Percentiles rank a stretch among this genome's conserved stretches.
phyloP scores from a whole-genome alignment of 2,888 invertebrate genomes.

The Lymantria monacha region DNA sequence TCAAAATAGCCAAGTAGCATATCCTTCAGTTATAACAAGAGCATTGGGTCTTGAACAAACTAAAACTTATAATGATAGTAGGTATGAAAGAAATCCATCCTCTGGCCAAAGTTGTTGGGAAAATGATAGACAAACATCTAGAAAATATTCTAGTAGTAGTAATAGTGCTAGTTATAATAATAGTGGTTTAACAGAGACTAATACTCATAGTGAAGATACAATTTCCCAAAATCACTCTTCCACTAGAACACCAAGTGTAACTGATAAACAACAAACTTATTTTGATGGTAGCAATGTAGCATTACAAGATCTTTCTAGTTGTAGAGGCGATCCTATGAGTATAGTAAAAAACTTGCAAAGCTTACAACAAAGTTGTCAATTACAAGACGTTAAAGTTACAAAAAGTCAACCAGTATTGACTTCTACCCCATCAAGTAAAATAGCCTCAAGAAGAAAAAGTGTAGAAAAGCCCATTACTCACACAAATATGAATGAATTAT shows the following conservation, averaged over 20 bases:
- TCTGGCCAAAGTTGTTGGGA: constrained; percentile 83
- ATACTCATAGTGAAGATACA: constrained; percentile 70
- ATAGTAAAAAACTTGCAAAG: constrained; percentile 88
- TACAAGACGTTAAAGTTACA: constrained; percentile 79
- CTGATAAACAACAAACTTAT: constrained; percentile 82
- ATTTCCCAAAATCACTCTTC: constrained; percentile 70
- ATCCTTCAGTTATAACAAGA: constrained; percentile 91
- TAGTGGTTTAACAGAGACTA: constrained; percentile 71
- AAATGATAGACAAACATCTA: constrained; percentile 70
- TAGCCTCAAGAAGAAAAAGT: constrained; percentile 81
- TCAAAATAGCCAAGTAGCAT: constrained; percentile 85
- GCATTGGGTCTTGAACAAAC: constrained; percentile 85
- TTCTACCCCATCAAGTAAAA: constrained; percentile 47
- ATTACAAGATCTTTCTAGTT: constrained; percentile 87
- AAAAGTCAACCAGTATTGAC: constrained; percentile 65
- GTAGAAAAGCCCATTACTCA: constrained; percentile 77
- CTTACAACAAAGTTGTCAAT: constrained; percentile 82
- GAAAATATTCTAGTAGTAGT: constrained; percentile 76
- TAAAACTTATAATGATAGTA: constrained; percentile 74
- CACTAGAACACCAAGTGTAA: constrained; percentile 68
- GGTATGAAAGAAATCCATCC: constrained; percentile 79
- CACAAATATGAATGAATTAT: constrained; percentile 77
- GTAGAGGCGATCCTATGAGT: constrained; percentile 89
- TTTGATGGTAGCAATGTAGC: constrained; percentile 84
- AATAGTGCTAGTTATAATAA: constrained; percentile 55